Evolutionary conservation across 2,888 invertebrate species (phyloP).

Genomic region (Sthenelais limicola): DNA sequence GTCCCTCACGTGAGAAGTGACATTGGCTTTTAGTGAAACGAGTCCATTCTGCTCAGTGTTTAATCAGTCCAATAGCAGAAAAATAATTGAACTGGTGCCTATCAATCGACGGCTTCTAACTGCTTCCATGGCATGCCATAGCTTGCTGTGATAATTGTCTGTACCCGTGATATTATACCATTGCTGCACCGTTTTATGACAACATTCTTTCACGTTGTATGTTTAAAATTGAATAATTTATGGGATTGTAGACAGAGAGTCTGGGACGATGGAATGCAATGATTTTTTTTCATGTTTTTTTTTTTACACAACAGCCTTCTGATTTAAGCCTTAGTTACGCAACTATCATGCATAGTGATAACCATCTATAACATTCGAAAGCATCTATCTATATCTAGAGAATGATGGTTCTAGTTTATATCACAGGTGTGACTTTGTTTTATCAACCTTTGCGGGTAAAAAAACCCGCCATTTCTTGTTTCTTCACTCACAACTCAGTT

Average conservation of each 20-base stretch:
- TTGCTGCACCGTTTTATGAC: constrained; percentile 1
- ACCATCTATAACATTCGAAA: no score
- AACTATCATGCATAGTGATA: no score
- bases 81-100: neutral
- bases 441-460: no score
- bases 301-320: neutral
- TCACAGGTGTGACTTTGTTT: no score
- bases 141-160: constrained; percentile 24
- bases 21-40: no score
- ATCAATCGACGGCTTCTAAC: neutral
- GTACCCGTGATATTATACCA: constrained; percentile 12
- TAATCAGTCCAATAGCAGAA: constrained; percentile 26
- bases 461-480: no score
- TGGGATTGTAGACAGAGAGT: constrained; percentile 9
- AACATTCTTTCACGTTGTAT: constrained; percentile 36
- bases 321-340: no score
- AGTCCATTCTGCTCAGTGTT: no score
- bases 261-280: neutral
- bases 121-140: neutral
- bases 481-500: no score
- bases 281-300: neutral
- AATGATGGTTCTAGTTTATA: no score
- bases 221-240: constrained; percentile 31
- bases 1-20: no score
- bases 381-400: no score